phyloP scores from a whole-genome alignment of 2,113 vertebrate species.

The Cryptomyrus ogoouensis region DNA sequence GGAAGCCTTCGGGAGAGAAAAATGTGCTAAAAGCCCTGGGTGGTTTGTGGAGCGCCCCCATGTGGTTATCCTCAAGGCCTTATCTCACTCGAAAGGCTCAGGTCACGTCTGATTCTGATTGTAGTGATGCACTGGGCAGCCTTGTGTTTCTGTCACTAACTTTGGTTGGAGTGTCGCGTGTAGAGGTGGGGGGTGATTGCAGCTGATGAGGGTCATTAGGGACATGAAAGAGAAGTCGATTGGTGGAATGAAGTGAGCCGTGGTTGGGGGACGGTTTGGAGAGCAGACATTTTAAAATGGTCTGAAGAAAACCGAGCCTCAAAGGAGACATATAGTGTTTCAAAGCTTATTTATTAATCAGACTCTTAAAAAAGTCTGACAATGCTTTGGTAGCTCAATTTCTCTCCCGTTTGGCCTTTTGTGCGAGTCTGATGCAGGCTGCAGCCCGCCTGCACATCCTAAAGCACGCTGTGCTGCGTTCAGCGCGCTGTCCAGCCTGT shows the following conservation, averaged over 20 bases:
- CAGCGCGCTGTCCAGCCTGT: not conserved
- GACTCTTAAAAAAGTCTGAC: constrained; percentile 2
- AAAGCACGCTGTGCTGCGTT: not conserved
- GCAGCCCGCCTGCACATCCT: not conserved
- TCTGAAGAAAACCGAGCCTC: not conserved
- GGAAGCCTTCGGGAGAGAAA: not conserved
- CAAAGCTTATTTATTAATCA: not conserved
- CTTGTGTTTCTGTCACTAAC: not conserved
- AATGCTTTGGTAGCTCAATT: not conserved
- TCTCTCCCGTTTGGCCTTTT: not conserved
- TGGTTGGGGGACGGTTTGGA: not conserved
- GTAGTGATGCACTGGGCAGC: not conserved
- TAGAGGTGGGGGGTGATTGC: not conserved
- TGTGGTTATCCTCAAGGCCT: not conserved
- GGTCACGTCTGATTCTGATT: not conserved
- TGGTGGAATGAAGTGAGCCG: not conserved
- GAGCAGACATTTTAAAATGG: not conserved
- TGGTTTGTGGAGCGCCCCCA: not conserved
- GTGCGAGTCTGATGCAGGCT: not conserved
- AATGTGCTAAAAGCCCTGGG: not conserved
- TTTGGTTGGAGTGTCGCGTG: not conserved
- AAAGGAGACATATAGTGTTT: not conserved
- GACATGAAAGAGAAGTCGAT: not conserved
- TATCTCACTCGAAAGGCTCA: not conserved
- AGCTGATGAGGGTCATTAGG: not conserved